A percentile compares a stretch with the other conserved stretches of the same genome.
These are phyloP conservation scores for Cepphus grylle DNA, from an alignment of 2,113 vertebrate genomes.

Conservation along the genomic window DNA sequence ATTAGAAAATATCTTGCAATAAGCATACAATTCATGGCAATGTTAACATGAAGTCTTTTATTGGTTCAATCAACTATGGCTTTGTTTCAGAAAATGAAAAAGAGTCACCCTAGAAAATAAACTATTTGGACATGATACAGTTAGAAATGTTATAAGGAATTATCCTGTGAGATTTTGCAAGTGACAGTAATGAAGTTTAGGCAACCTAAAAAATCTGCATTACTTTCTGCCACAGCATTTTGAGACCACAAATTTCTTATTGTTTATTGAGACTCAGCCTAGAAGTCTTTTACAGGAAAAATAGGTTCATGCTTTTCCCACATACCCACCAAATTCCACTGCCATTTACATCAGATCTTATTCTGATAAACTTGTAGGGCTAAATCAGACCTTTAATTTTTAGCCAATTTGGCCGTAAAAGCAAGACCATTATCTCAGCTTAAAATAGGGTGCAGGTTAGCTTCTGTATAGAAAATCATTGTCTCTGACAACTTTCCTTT, in stretches of 20 bases:
- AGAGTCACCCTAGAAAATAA: not conserved
- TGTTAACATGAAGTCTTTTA: not conserved
- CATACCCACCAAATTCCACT: not conserved
- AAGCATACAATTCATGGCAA: not conserved
- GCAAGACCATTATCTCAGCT: not conserved
- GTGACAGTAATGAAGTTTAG: not conserved
- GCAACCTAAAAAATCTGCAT: not conserved
- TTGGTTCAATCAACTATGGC: not conserved
- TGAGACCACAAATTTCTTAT: not conserved
- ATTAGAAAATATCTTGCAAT: not conserved
- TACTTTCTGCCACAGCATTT: not conserved
- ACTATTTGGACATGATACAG: not conserved
- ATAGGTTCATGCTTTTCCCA: not conserved
- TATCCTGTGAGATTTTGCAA: not conserved
- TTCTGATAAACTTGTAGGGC: not conserved
- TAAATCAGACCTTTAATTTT: not conserved
- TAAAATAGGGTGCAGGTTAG: not conserved
- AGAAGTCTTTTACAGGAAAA: not conserved
- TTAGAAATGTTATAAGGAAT: not conserved
- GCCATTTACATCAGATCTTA: not conserved
- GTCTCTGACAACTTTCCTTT: not conserved
- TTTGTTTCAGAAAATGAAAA: not conserved
- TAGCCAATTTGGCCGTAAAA: not conserved
- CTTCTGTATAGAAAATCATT: not conserved
- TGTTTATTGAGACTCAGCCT: not conserved